Evolutionary conservation across 2,888 invertebrate genomes (phyloP).

Genomic region (Nipponacmea schrenckii): DNA sequence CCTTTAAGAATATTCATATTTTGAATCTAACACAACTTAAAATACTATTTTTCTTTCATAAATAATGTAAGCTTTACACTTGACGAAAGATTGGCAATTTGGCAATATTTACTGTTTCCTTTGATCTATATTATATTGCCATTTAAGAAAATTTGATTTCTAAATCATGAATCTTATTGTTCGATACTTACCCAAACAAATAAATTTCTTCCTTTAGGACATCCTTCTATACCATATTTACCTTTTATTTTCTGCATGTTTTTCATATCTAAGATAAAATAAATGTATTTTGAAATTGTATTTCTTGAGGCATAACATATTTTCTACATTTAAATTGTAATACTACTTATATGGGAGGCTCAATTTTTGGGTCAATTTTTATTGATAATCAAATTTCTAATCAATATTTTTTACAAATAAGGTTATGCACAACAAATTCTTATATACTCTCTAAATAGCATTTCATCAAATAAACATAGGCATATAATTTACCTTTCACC

Average conservation of each 20-base stretch:
- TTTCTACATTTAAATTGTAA: neutral
- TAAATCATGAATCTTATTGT: too few species aligned
- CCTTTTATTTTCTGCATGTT: conserved; percentile 42
- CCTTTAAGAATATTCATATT: conserved; percentile 36
- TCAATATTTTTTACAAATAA: too few species aligned
- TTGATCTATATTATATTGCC: too few species aligned
- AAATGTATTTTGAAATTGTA: conserved; percentile 25
- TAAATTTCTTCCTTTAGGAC: conserved; percentile 53
- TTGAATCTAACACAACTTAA: too few species aligned
- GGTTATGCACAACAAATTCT: too few species aligned
- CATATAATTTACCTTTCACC: conserved; percentile 10
- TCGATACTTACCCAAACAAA: conserved; percentile 56
- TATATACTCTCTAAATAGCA: too few species aligned
- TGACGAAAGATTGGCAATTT: neutral
- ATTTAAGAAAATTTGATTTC: too few species aligned
- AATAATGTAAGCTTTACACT: neutral
- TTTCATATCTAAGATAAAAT: conserved; percentile 50
- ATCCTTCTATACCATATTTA: conserved; percentile 52
- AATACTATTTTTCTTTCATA: too few species aligned
- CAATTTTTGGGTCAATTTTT: too few species aligned
- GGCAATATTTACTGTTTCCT: neutral
- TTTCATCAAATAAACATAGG: too few species aligned
- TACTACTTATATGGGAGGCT: too few species aligned
- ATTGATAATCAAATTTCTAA: too few species aligned
- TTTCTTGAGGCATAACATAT: conserved; percentile 38